Conservation (phyloP, 1,140 invertebrate species). For the Acromyrmex echinatior region DNA sequence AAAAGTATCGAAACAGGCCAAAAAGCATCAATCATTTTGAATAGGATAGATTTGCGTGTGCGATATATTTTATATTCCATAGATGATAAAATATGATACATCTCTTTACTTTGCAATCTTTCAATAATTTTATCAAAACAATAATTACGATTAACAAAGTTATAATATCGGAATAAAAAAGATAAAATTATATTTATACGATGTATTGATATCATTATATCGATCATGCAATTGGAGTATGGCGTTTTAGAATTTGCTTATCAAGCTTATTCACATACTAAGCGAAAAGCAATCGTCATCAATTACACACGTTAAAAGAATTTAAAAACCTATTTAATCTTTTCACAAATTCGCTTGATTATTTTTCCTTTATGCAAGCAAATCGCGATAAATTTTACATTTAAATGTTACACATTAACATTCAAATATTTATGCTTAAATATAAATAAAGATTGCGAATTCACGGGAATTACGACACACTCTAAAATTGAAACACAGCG, state of each 20-base stretch:
- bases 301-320: not conserved
- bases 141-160: not conserved
- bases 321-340: not conserved
- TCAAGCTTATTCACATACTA: not conserved
- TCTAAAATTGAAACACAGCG: not conserved
- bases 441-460: not conserved
- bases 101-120: not conserved
- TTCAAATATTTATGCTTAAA: not conserved
- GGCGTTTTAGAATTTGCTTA: constrained; percentile 33
- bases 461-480: not conserved
- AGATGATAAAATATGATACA: not conserved
- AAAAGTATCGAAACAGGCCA: not conserved
- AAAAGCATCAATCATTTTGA: not conserved
- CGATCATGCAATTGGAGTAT: not conserved
- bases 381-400: not conserved
- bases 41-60: not conserved
- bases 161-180: not conserved
- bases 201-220: constrained; percentile 6
- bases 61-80: not conserved
- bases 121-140: constrained; percentile 5
- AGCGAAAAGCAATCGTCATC: constrained; percentile 25
- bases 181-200: not conserved
- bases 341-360: not conserved
- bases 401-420: not conserved
- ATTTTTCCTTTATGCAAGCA: not conserved